Evolutionary conservation across 2,113 vertebrate species (phyloP).

Genomic region (Sterrhoptilus dennistouni): DNA sequence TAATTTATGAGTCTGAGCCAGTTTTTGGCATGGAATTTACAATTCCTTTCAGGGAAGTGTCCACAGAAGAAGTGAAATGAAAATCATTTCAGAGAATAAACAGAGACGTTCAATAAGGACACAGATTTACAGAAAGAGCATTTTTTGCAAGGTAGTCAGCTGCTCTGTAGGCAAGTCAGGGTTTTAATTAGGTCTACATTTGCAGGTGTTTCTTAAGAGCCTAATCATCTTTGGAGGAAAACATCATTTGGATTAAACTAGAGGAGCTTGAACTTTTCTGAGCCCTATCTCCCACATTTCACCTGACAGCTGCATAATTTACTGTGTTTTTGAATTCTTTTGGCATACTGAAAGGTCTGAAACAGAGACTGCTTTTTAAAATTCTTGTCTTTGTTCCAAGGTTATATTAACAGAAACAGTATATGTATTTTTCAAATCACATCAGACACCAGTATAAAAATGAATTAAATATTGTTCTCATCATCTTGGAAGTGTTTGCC

Average conservation of each 20-base stretch:
- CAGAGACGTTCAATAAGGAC: neutral
- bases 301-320: neutral
- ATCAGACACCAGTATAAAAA: neutral
- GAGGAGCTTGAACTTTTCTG: neutral
- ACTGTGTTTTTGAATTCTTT: neutral
- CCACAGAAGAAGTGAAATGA: neutral
- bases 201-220: constrained; percentile 4
- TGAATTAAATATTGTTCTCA: neutral
- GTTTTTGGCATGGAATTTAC: neutral
- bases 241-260: neutral
- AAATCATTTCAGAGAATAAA: neutral
- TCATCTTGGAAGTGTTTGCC: neutral
- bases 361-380: neutral
- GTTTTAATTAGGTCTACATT: neutral
- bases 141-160: neutral
- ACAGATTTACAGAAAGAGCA: neutral
- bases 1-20: neutral
- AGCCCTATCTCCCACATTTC: neutral
- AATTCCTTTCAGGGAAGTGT: neutral
- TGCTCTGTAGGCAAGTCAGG: neutral
- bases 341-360: neutral
- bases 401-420: neutral
- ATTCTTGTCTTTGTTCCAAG: neutral
- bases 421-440: neutral
- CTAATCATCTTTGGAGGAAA: neutral